phyloP scores from a whole-genome alignment of 2,888 invertebrate species.

The Lordiphosa andalusiaca region DNA sequence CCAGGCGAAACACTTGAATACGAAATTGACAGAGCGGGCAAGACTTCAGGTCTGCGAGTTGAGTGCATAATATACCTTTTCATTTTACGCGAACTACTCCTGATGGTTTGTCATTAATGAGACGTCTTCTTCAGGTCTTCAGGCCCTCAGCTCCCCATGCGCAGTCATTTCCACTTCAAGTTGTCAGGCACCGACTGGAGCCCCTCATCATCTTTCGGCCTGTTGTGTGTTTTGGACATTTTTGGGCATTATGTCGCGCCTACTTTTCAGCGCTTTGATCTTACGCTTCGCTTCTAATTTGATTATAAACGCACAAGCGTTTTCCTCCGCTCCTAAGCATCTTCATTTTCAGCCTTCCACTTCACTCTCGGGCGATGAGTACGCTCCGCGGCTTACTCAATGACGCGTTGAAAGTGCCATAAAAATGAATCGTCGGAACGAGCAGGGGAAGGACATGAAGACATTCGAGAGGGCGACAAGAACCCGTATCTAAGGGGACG shows the following conservation, averaged over 20 bases:
- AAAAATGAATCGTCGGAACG: constrained; percentile 37
- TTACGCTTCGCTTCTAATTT: constrained; percentile 75
- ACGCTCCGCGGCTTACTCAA: constrained; percentile 72
- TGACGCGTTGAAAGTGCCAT: constrained; percentile 76
- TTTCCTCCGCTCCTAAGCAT: constrained; percentile 42
- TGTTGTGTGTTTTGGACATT: constrained; percentile 62
- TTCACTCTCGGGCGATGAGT: constrained; percentile 47
- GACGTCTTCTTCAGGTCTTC: constrained; percentile 71
- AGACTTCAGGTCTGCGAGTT: constrained; percentile 29
- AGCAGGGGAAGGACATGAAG: constrained; percentile 50
- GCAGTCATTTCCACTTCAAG: constrained; percentile 75
- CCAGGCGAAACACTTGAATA: constrained; percentile 17
- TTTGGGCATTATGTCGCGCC: constrained; percentile 73
- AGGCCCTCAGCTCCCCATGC: constrained; percentile 18
- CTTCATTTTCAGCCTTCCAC: constrained; percentile 64
- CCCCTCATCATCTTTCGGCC: constrained; percentile 54
- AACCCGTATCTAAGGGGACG: constrained; percentile 4
- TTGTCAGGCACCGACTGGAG: constrained; percentile 63
- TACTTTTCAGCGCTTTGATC: constrained; percentile 69
- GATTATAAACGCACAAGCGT: constrained; percentile 69
- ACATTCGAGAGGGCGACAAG: constrained; percentile 35
- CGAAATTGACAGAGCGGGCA: constrained; percentile 39
- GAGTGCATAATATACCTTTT: constrained; percentile 72
- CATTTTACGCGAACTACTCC: constrained; percentile 61
- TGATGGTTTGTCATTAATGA: constrained; percentile 73